phyloP scores from a whole-genome alignment of 2,113 vertebrate genomes.

The Maylandia zebra region DNA sequence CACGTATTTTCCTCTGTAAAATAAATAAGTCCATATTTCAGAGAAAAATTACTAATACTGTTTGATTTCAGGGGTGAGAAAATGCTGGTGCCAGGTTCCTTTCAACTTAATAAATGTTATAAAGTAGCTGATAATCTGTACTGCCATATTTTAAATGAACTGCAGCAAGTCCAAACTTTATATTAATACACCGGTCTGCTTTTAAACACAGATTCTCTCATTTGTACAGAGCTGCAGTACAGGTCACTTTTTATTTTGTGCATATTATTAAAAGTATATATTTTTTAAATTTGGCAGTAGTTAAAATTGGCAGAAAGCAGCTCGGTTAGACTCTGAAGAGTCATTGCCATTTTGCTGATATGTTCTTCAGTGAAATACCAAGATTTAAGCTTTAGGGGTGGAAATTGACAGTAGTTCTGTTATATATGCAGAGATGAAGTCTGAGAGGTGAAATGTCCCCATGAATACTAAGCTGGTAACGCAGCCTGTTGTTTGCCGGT shows the following conservation, averaged over 20 bases:
- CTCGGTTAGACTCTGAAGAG: background rate
- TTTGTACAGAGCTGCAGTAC: background rate
- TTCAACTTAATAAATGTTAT: background rate
- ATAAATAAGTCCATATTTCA: background rate
- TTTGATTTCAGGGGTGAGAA: background rate
- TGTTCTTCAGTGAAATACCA: background rate
- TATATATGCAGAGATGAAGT: background rate
- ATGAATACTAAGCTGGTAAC: conserved; percentile 15
- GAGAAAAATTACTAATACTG: background rate
- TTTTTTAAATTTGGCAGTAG: background rate
- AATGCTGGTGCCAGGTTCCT: background rate
- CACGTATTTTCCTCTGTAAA: background rate
- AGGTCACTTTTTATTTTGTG: background rate
- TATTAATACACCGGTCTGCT: background rate
- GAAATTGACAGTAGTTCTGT: background rate
- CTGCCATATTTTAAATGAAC: background rate
- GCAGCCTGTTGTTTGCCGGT: background rate
- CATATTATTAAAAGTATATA: background rate
- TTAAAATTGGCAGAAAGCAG: background rate
- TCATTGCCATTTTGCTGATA: background rate
- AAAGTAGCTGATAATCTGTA: background rate
- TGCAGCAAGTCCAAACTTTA: background rate
- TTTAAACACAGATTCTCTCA: background rate
- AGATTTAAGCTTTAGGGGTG: background rate
- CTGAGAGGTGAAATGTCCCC: background rate